Conservation (phyloP, 2,113 vertebrate species). For the Phylloscopus trochiloides region DNA sequence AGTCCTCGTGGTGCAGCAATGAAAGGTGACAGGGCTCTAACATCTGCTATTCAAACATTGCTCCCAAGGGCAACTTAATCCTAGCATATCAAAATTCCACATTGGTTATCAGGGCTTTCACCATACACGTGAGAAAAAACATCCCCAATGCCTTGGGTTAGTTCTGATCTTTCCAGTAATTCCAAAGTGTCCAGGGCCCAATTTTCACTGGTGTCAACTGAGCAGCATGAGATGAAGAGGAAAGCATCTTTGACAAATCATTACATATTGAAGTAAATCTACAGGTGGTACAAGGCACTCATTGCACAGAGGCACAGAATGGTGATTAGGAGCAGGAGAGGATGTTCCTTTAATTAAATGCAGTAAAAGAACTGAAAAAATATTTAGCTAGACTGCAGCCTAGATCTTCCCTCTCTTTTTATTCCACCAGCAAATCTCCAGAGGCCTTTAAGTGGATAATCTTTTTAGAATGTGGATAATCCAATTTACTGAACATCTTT, state of each 20-base stretch:
- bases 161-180: neutral
- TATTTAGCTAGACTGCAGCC: neutral
- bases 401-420: neutral
- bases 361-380: slow-evolving; percentile 31
- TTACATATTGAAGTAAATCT: neutral
- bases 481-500: slow-evolving; percentile 48
- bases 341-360: slow-evolving; percentile 14
- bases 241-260: neutral
- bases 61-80: neutral
- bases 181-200: neutral
- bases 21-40: neutral
- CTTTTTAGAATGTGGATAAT: slow-evolving; percentile 52
- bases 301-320: neutral
- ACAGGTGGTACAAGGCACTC: neutral
- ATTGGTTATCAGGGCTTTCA: neutral
- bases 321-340: neutral
- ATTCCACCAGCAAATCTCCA: slow-evolving; percentile 23
- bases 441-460: slow-evolving; percentile 50
- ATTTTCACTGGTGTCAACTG: neutral
- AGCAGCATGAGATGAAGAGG: neutral
- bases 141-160: neutral
- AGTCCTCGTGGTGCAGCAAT: neutral
- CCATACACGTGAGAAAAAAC: neutral
- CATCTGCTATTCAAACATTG: neutral
- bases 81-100: neutral